Evolutionary conservation across 2,888 invertebrate genomes (phyloP).

Genomic region (Oeneis ivallda): DNA sequence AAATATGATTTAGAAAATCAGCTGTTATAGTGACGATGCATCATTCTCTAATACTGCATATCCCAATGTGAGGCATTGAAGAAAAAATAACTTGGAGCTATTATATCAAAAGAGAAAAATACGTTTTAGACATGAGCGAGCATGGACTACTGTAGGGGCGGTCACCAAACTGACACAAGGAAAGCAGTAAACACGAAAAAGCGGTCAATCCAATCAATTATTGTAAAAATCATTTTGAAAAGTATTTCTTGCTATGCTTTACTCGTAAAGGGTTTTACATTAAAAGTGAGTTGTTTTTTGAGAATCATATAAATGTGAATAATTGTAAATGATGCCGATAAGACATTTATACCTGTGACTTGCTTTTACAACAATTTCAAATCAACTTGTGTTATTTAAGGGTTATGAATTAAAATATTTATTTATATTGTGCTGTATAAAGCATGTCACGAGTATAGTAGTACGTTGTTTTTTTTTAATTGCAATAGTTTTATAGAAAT

Average conservation of each 20-base stretch:
- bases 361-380: slow-evolving; percentile 46
- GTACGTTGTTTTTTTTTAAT: slow-evolving; percentile 57
- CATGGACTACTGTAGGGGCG: slow-evolving; percentile 81
- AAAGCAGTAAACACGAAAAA: slow-evolving; percentile 83
- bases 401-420: not conserved
- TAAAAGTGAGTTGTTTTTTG: slow-evolving; percentile 79
- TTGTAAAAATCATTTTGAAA: slow-evolving; percentile 70
- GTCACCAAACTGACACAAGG: slow-evolving; percentile 83
- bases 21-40: slow-evolving; percentile 81
- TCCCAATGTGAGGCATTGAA: slow-evolving; percentile 79
- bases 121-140: slow-evolving; percentile 77
- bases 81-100: slow-evolving; percentile 77
- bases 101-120: slow-evolving; percentile 77
- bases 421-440: slow-evolving; percentile 37
- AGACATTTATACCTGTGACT: slow-evolving; percentile 51
- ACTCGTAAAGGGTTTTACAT: slow-evolving; percentile 58
- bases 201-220: slow-evolving; percentile 83
- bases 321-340: slow-evolving; percentile 34
- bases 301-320: slow-evolving; percentile 54
- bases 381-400: not conserved
- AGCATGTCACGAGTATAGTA: slow-evolving; percentile 58
- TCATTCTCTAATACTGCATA: slow-evolving; percentile 81
- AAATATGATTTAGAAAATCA: slow-evolving; percentile 78
- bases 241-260: slow-evolving; percentile 62
- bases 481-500: slow-evolving; percentile 57